Evolutionary conservation across 2,888 invertebrate genomes (phyloP).

Genomic region (Campaea margaritaria): DNA sequence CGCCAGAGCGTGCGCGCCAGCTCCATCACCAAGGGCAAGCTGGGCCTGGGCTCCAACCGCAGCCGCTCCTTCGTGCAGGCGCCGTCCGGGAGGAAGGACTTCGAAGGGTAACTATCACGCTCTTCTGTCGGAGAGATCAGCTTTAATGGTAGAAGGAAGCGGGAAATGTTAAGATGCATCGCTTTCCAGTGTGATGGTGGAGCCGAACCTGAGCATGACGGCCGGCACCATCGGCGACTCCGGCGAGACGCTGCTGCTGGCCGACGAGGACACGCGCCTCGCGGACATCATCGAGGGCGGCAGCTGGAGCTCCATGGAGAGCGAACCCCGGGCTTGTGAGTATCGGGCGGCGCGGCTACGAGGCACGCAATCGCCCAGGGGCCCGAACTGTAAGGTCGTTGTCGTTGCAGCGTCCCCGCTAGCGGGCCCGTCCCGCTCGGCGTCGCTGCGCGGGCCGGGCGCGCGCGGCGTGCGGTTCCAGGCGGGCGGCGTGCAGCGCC

Average conservation of each 20-base stretch:
- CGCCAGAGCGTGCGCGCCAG: slow-evolving; percentile 93
- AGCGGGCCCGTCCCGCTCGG: slow-evolving; percentile 88
- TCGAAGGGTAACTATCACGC: slow-evolving; percentile 67
- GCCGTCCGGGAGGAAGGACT: slow-evolving; percentile 65
- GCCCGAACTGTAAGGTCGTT: too few species aligned
- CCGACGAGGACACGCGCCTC: slow-evolving; percentile 70
- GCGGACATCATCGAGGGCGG: slow-evolving; percentile 84
- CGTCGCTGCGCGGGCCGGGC: slow-evolving; percentile 73
- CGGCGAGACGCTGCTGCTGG: slow-evolving; percentile 73
- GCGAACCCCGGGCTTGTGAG: slow-evolving; percentile 87
- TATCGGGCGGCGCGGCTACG: not conserved
- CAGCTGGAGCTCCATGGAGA: slow-evolving; percentile 88
- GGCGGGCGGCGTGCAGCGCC: slow-evolving; percentile 77
- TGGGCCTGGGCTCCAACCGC: slow-evolving; percentile 89
- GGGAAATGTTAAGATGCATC: too few species aligned
- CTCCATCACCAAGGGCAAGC: slow-evolving; percentile 91
- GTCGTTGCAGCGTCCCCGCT: slow-evolving; percentile 9
- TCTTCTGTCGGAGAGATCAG: too few species aligned
- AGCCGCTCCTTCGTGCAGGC: slow-evolving; percentile 89
- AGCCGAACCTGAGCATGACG: slow-evolving; percentile 49
- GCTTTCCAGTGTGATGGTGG: slow-evolving; percentile 44
- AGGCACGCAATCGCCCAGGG: too few species aligned
- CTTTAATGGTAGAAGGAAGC: too few species aligned
- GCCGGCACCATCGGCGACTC: slow-evolving; percentile 64
- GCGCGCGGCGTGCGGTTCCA: slow-evolving; percentile 36